phyloP scores from a whole-genome alignment of 2,113 vertebrate genomes.

The Cephalopterus ornatus region DNA sequence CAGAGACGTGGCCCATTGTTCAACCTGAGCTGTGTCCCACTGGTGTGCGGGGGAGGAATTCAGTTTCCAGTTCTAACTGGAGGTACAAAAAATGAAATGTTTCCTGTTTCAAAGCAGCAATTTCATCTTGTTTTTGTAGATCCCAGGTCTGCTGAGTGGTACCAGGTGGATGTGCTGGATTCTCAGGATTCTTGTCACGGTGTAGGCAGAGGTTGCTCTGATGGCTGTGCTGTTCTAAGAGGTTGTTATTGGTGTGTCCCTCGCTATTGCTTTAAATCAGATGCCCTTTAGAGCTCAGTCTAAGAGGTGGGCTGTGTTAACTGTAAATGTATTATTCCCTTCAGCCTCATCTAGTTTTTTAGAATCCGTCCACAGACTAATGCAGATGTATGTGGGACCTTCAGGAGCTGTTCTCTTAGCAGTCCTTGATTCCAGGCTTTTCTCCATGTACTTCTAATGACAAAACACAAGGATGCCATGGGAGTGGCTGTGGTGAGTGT shows the following conservation, averaged over 20 bases:
- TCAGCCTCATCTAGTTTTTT: not conserved
- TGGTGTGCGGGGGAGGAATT: not conserved
- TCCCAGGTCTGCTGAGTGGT: not conserved
- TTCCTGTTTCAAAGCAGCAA: not conserved
- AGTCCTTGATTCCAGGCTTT: not conserved
- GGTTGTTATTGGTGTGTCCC: not conserved
- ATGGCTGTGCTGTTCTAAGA: not conserved
- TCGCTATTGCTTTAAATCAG: not conserved
- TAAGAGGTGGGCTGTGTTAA: not conserved
- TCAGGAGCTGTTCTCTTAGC: not conserved
- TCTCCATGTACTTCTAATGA: rapidly evolving
- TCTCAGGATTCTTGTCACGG: not conserved
- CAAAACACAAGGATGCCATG: not conserved
- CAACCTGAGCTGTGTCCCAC: not conserved
- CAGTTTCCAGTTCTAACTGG: not conserved
- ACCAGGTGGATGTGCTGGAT: not conserved
- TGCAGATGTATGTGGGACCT: not conserved
- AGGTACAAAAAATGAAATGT: not conserved
- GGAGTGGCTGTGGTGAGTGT: not conserved
- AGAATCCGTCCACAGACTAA: not conserved
- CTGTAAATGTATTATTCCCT: not conserved
- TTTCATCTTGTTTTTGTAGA: not conserved
- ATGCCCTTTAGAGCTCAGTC: not conserved
- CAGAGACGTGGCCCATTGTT: not conserved
- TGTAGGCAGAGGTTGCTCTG: not conserved